Base-by-base conservation (phyloP, 2,888 invertebrate genomes). In the Plebejus anna region DNA sequence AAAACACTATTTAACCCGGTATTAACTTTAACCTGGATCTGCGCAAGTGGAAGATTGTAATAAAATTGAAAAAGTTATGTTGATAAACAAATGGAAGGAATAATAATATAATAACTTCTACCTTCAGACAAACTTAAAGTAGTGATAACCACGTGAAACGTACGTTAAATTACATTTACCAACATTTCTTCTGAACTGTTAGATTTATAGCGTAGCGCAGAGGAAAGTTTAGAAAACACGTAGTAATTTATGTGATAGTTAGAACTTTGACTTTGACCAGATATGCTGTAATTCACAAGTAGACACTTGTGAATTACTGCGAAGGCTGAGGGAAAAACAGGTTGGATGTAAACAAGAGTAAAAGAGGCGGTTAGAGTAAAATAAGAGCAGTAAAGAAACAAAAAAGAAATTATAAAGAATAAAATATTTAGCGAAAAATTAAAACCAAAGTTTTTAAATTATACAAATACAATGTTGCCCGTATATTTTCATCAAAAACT, bases 161-260 rank as follows among this genome's bases (percentile, higher is more conserved):
- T 36, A 66, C 66, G 32, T 66, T 22, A 66, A 32, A 36, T 66
- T 66, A 66, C 66, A 16, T 13, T 36, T 66, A 13, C 32, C 13
- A 36, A 66, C 16, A 32, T 32, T 36, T 66, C 16, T 66, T 32
- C 32, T 66, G 6, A 66, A 36, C 32, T 28, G 5, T 13, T 66
- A 66, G 32, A 32, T 66, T 66, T 66, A 36, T 66, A 13, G 66
- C 66, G 13, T 13, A 32, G 11, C 28, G 13, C 4, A 32, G 32
- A 4, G 32, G 66, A 66, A 66, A 66, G 32, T 66, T 66, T 66
- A 66, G 32, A 32, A 61, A 66, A 66, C 66, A 66, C 66, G 66
- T 36, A 32, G 16, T 32, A 66, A 66, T 66, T 66, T 66, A 66
- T 66, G 66, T 66, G 66, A 66, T 66, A 32, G 61, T 28, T 59